Percentiles rank a stretch among this genome's conserved stretches.
Evolutionary conservation across 2,888 invertebrate species (phyloP).

Genomic region (Drosophila ustulata): DNA sequence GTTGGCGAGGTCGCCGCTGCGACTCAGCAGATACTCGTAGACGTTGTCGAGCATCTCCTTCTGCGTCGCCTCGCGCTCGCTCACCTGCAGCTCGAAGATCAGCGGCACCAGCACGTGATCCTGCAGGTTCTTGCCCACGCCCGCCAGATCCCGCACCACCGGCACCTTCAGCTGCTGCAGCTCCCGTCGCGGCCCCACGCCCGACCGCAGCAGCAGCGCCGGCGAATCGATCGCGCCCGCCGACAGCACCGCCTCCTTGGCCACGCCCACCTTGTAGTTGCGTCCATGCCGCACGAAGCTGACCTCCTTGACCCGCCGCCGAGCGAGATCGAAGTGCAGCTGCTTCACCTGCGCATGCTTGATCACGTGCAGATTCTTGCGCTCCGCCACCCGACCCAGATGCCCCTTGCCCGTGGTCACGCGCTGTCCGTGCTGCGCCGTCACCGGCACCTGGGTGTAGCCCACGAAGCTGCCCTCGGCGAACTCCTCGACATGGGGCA

Average conservation of each 20-base stretch:
- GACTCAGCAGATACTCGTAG: conserved; percentile 86
- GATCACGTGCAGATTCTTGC: conserved; percentile 87
- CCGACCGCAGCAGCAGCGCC: conserved; percentile 83
- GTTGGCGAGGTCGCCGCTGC: conserved; percentile 85
- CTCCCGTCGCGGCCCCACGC: conserved; percentile 78
- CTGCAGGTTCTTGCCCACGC: conserved; percentile 91
- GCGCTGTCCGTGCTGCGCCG: conserved; percentile 88
- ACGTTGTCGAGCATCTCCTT: conserved; percentile 71
- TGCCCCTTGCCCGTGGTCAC: conserved; percentile 91
- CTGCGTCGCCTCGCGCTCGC: conserved; percentile 55
- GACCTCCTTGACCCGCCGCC: conserved; percentile 85
- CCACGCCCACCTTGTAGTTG: conserved; percentile 51
- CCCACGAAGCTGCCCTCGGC: conserved; percentile 85
- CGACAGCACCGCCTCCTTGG: conserved; percentile 80
- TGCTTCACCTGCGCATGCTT: conserved; percentile 87
- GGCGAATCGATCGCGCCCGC: conserved; percentile 83
- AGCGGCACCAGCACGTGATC: conserved; percentile 89
- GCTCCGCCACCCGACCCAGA: conserved; percentile 85
- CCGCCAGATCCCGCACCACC: conserved; percentile 62
- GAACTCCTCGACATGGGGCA: conserved; percentile 82
- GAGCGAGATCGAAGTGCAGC: conserved; percentile 85
- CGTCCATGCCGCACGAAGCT: conserved; percentile 86
- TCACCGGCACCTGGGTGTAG: conserved; percentile 86
- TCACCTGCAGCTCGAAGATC: conserved; percentile 83
- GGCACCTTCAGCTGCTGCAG: conserved; percentile 66